Percentiles rank a stretch among this genome's conserved stretches.
phyloP scores from a whole-genome alignment of 2,797 vertebrate species.

The Gila robusta region DNA sequence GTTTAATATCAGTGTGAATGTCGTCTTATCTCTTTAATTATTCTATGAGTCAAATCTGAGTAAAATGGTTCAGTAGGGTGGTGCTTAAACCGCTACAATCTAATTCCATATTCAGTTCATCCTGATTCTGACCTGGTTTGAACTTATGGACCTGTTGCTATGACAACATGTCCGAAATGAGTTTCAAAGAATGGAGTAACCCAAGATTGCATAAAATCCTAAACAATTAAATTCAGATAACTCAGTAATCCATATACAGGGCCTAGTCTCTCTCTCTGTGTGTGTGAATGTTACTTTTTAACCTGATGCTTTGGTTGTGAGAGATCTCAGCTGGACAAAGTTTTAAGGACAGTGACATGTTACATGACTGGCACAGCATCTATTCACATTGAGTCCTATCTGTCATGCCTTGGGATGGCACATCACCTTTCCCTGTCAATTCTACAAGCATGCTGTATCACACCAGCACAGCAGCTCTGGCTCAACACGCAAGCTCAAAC shows the following conservation, averaged over 20 bases:
- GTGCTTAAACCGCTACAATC: not conserved
- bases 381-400: constrained; percentile 45
- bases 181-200: constrained; percentile 23
- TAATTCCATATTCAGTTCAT: not conserved
- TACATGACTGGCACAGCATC: constrained; percentile 56
- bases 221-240: constrained; percentile 1
- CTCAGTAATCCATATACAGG: not conserved
- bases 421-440: constrained; percentile 36
- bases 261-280: not conserved
- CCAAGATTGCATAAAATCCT: not conserved
- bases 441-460: constrained; percentile 42
- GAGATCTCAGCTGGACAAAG: constrained; percentile 43
- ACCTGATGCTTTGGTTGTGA: constrained; percentile 11
- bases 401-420: constrained; percentile 41
- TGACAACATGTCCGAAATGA: constrained; percentile 19
- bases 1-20: not conserved
- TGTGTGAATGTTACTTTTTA: not conserved
- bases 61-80: not conserved
- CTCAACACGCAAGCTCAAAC: not conserved
- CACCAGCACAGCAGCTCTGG: constrained; percentile 14
- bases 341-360: constrained; percentile 46
- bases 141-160: not conserved
- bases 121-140: constrained; percentile 9
- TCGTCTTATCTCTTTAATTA: too few relatives aligned
- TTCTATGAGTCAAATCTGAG: not conserved